Evolutionary conservation across 2,888 invertebrate genomes (phyloP), one percentile per base, ranked within the genome.

Genomic region (Panzeria rudis): DNA sequence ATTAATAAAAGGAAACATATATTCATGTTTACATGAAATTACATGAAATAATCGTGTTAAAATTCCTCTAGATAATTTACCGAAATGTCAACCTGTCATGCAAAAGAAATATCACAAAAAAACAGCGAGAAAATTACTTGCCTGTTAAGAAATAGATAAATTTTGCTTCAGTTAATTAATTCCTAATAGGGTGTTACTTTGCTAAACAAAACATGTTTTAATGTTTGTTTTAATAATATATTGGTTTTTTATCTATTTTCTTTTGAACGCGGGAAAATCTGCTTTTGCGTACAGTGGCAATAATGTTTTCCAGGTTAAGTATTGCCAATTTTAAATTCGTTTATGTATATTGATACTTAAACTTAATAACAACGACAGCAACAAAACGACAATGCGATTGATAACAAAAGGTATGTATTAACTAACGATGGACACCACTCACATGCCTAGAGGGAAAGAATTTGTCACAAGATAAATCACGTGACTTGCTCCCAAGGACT

Each of bases 1-100:
- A n/a, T n/a, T n/a, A n/a, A n/a, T n/a, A n/a, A n/a, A n/a, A n/a
- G 23, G 23, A 52, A 23, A 52, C 15, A 9, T 25, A 25, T 47
- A 50, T 59, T 66, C 77, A 83, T 83, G 73, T 54, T 75, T 54
- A 62, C 71, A 76, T 80, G 54, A 76, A 76, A 80, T 75, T 54
- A 62, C 71, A 76, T 80, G 54, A 76, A 76, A 80, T 80, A 80
- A 76, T 72, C 72, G 71, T 72, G 66, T 66, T 79, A 61, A 84
- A 83, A 69, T 50, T 69, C 17, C 44, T 52, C 20, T 32, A 71
- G 66, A 68, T 73, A 68, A 77, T 79, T 44, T 52, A 66, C 56
- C 2, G 44, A 84, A 80, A 84, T 80, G 61, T 61, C 68, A 76
- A 68, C 17, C 38, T 76, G 66, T 77, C 84, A 84, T 80, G 84